Conservation (phyloP, 2,888 invertebrate species). For the Drosophila paranaensis region DNA sequence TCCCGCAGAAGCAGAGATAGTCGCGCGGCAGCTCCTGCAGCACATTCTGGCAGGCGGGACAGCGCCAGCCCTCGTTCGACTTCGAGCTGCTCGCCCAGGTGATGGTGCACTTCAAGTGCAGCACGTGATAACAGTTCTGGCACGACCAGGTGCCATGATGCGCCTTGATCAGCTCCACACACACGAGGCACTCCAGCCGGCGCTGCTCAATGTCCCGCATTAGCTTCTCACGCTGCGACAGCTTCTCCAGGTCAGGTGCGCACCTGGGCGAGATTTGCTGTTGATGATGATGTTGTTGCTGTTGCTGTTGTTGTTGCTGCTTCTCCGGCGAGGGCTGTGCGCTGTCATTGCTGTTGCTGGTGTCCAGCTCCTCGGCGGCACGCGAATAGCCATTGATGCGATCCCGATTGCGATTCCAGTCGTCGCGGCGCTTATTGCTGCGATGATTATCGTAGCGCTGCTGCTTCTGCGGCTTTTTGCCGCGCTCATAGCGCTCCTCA, state of each 20-base stretch:
- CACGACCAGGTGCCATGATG: conserved; percentile 96
- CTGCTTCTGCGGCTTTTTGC: conserved; percentile 78
- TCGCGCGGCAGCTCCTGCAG: conserved; percentile 90
- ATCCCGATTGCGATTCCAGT: conserved; percentile 84
- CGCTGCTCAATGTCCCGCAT: conserved; percentile 93
- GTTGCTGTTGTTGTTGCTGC: conserved; percentile 40
- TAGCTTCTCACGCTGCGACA: conserved; percentile 93
- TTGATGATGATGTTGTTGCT: conserved; percentile 44
- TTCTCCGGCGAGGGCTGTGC: conserved; percentile 82
- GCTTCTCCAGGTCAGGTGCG: conserved; percentile 80
- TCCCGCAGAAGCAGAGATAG: conserved; percentile 96
- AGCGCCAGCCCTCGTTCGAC: conserved; percentile 94
- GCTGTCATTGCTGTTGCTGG: conserved; percentile 82
- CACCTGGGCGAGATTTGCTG: conserved; percentile 57
- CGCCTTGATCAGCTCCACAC: conserved; percentile 94
- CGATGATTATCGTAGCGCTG: conserved; percentile 83
- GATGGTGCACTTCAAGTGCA: conserved; percentile 95
- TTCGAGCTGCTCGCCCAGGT: conserved; percentile 96
- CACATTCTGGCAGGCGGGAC: conserved; percentile 97
- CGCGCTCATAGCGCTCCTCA: conserved; percentile 64
- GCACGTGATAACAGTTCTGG: conserved; percentile 94
- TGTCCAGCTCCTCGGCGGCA: conserved; percentile 78
- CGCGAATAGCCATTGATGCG: conserved; percentile 80
- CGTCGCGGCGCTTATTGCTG: conserved; percentile 82
- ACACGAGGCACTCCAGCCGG: conserved; percentile 96